Base-by-base conservation (phyloP, 2,888 invertebrate species). In the Galeopsomyia nigrocyanea region DNA sequence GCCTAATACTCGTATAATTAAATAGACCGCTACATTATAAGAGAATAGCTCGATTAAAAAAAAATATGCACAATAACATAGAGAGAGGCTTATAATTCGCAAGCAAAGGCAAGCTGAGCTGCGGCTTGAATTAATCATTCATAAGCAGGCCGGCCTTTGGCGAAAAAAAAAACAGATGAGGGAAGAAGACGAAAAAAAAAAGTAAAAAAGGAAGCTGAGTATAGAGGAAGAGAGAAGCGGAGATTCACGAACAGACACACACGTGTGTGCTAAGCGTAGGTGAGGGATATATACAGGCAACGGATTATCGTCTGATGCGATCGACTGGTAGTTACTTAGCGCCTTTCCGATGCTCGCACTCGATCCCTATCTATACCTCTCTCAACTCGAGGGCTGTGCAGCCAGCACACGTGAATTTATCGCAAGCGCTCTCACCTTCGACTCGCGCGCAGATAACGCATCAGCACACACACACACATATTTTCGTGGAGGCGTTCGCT, bases 311-410 rank as follows among this genome's bases (percentile, higher is more conserved):
- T 77, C 55, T 78, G 80, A 81, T 80, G 78, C 80, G 81, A 84
- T 85, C 85, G 70, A 70, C 63, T 58, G 81, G 82, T 82, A 82
- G 84, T 85, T 84, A 84, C 83, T 84, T 84, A 84, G 83, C 84
- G 83, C 84, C 84, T 84, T 79, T 80, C 80, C 78, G 82, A 82
- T 80, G 80, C 80, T 79, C 80, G 80, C 79, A 84, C 84, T 84
- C 76, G 78, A 79, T 83, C 84, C 84, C 84, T 80, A 71, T 14
- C 55, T 14, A 26, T 47, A 69, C 75, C 76, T 61, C 75, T 75
- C 76, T 75, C 77, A 21, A 50, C 58, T 67, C 60, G 51, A 49
- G 60, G 68, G 55, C 22, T 47, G 46, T 61, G 61, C 19, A 26
- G 46, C 5, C 26, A 19, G 31, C 80, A 79, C 80, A 81, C 79